Base-by-base conservation (phyloP, 2,888 invertebrate genomes). In the Heliconius charithonia region DNA sequence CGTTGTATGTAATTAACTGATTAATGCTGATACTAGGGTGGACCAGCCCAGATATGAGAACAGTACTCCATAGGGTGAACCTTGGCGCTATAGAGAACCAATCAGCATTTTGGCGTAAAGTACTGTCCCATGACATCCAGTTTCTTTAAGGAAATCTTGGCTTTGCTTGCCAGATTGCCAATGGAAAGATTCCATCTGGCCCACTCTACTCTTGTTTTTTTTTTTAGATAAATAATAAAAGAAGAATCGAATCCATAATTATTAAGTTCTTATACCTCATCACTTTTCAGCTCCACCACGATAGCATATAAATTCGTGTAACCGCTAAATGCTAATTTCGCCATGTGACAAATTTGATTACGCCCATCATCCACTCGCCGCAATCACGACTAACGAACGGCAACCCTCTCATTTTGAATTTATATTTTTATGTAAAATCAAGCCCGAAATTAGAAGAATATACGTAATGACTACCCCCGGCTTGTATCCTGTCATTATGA, bases 331-430 rank as follows among this genome's bases (percentile, higher is more conserved):
- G 69, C 45, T 74, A 72, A 74, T 80, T 81, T 77, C 66, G 63
- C 73, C 73, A 81, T 78, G 81, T 81, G 79, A 73, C 77, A 62
- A 75, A 80, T 81, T 81, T 83, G 81, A 83, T 83, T 82, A 83
- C 81, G 83, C 80, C 80, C 79, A 81, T 83, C 83, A 83, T 77
- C 79, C 74, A 74, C 76, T 32, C 67, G 41, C 79, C 81, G 79
- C 81, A 81, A 80, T 79, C 82, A 80, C 76, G 77, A 75, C 82
- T 83, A 82, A 82, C 83, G 83, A 83, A 81, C 81, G 79, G 66
- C 29, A 66, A 66, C 66, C 71, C 70, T 37, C 73, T 71, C 66
- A 72, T 62, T 79, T 80, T 76, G 76, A 77, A 81, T 82, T 80
- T 78, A 81, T 41, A 77, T 72, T 74, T 76, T 78, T 78, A 69